Evolutionary conservation across 2,797 vertebrate genomes (phyloP), one percentile per base, ranked within the genome.

Genomic region (Acridotheres tristis): DNA sequence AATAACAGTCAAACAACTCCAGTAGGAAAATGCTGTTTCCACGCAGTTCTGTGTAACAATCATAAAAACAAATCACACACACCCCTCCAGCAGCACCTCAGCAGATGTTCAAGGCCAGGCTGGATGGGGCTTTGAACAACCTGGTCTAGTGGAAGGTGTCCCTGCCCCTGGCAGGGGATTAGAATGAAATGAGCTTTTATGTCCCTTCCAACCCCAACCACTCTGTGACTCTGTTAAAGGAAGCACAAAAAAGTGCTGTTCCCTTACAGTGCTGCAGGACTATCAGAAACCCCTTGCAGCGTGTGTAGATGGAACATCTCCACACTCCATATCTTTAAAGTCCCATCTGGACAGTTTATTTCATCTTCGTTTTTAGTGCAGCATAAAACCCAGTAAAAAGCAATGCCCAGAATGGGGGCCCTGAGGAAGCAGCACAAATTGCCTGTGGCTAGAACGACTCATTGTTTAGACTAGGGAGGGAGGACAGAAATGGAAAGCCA

Each of bases 291-390:
- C 23, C 57, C 42, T 80, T 85, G 36, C 2, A 2, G 62, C 0
- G 0, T 32, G 20, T 30, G 73, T 40, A 17, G 72, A 54, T 12
- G 55, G 79, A 57, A 57, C 58, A 57, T 76, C 73, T 91, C 73
- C 69, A 48, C 85, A 81, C 76, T 48, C 81, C 66, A 1, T 29
- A 78, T 57, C 80, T 88, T 89, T 75, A 75, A 94, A 96, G 36
- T 19, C 63, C 87, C 88, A 76, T 57, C 85, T 91, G 79, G 76
- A 69, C 69, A 92, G 55, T 94, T 95, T 84, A 73, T 88, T 93
- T 96, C 66, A 83, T 93, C 76, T 92, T 81, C 76, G 50, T 29
- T 92, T 94, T 96, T 57, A 96, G 83, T 53, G 58, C 51, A 81
- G 51, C 66, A 73, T 88, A 95, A 92, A 89, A 55, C 40, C 51